phyloP scores from a whole-genome alignment of 2,113 vertebrate species.

The Brachypteracias leptosomus region DNA sequence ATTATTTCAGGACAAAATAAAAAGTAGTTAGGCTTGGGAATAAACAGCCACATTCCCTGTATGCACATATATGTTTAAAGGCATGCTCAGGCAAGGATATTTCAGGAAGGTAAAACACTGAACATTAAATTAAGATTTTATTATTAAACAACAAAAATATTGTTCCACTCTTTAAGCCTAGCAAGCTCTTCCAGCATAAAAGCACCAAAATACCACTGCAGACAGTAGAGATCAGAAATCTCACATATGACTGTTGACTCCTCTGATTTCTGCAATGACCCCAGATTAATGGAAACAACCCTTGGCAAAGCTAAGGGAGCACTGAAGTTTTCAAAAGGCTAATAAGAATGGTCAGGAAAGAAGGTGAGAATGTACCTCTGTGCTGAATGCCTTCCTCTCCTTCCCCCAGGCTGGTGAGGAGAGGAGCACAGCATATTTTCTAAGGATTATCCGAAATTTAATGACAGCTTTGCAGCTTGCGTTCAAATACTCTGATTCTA shows the following conservation, averaged over 20 bases:
- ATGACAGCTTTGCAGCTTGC: not conserved
- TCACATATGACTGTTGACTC: not conserved
- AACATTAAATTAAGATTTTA: not conserved
- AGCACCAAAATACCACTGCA: not conserved
- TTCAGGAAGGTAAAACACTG: not conserved
- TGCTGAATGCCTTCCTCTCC: not conserved
- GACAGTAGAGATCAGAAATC: not conserved
- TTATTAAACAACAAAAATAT: not conserved
- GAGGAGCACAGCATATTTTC: not conserved
- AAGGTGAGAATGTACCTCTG: not conserved
- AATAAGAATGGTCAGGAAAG: not conserved
- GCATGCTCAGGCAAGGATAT: not conserved
- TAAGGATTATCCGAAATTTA: not conserved
- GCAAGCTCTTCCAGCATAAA: not conserved
- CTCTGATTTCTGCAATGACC: not conserved
- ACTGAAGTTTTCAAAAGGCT: not conserved
- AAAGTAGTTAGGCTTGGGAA: not conserved
- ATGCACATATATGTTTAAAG: not conserved
- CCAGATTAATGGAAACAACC: not conserved
- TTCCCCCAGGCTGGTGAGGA: not conserved
- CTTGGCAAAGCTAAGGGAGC: not conserved
- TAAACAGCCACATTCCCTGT: not conserved
- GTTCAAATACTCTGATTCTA: not conserved
- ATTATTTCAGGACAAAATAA: not conserved
- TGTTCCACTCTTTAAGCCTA: not conserved